phyloP scores from a whole-genome alignment of 2,888 invertebrate species.

The Iselma pallidipennis region DNA sequence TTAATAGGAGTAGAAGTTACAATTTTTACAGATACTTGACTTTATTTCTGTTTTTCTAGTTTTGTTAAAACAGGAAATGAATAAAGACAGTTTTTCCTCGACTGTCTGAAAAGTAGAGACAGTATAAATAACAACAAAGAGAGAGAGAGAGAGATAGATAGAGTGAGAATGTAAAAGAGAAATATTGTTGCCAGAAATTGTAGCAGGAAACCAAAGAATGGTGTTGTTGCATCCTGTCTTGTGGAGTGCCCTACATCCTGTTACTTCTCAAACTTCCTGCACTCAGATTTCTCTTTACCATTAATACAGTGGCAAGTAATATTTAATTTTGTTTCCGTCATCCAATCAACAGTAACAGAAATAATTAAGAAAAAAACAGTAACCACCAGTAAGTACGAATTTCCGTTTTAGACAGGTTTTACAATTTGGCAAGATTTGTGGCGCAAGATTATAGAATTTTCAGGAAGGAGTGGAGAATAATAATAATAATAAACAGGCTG shows the following conservation, averaged over 20 bases:
- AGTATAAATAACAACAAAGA: neutral
- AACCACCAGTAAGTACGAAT: no score
- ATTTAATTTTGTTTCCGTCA: neutral
- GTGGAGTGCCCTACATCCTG: slow-evolving; percentile 45
- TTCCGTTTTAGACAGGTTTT: no score
- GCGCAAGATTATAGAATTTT: no score
- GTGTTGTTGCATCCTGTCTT: slow-evolving; percentile 37
- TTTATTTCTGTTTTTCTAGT: no score
- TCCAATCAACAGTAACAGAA: neutral
- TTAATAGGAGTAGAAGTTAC: no score
- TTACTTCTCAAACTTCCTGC: slow-evolving; percentile 37
- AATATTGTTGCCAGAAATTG: neutral
- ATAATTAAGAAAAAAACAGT: no score
- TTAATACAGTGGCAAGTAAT: neutral
- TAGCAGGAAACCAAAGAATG: slow-evolving; percentile 42
- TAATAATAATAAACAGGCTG: no score
- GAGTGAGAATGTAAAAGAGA: neutral
- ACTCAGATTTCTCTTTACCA: neutral
- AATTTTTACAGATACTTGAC: neutral
- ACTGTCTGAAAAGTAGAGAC: neutral
- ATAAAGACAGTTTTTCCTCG: neutral
- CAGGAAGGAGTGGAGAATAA: no score
- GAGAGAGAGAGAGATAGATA: neutral
- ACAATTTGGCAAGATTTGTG: no score
- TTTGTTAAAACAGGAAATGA: neutral